Base-by-base conservation (phyloP, 1,140 invertebrate species). In the Saccostrea glomerata region DNA sequence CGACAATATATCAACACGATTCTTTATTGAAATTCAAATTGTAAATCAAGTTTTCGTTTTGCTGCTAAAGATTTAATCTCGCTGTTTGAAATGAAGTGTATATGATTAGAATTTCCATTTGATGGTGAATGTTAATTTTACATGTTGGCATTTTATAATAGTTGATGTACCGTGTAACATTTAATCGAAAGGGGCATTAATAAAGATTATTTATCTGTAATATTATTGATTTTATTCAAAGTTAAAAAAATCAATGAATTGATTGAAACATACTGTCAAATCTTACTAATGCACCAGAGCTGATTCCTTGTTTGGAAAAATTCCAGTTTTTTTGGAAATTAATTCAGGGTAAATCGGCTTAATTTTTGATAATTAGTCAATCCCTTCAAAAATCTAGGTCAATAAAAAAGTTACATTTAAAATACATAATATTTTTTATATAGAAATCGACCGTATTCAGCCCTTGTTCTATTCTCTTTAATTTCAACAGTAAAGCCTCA, bases 21-120 rank as follows among this genome's bases (percentile, higher is more conserved):
- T 77, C 70, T 77, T 9, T 77, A 77, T 77, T 77, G 70, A 25
- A 77, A 77, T 30, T 77, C 70, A 77, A 77, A 30, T 77, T 25
- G 70, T 36, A 77, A 77, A 77, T 77, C 70, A 77, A 77, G 30
- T 36, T 77, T 77, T 30, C 11, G 15, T 20, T 63, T 63, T 63
- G 58, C n/a, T 7, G n/a, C 58, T 20, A 63, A 63, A 63, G 58
- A 63, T 63, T 63, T 20, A 60, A 63, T 63, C 58, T 63, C 6
- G 58, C 58, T 20, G 58, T 63, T 63, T 7, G 17, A 63, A 20
- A 17, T 20, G 6, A n/a, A n/a, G n/a, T 63, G 58, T 63, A 47
- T 47, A 63, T 17, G n/a, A n/a, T 20, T 63, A 20, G 58, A 63
- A 63, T 63, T 20, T 17, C n/a, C 58, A 17, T 6, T 11, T 17